These are phyloP conservation scores for Xylota segnis DNA, from an alignment of 2,888 invertebrate species.

Conservation along the genomic window DNA sequence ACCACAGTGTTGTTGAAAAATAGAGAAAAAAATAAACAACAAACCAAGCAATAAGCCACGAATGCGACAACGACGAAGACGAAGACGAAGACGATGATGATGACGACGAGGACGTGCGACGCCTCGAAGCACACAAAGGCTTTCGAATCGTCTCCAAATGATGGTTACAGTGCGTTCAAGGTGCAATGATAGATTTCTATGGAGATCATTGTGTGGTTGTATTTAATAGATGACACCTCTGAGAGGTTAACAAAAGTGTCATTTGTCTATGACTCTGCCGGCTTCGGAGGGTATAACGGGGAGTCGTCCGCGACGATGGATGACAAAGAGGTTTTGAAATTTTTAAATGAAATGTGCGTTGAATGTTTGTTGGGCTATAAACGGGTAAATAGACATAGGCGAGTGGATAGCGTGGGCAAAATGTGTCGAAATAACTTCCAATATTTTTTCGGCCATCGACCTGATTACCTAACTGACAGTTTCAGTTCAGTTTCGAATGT, in stretches of 20 bases:
- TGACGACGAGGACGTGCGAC: conserved; percentile 36
- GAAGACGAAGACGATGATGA: conserved; percentile 28
- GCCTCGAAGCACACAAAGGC: conserved; percentile 51
- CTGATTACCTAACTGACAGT: background rate
- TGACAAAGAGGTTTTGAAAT: conserved; percentile 21
- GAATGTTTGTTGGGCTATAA: conserved; percentile 12
- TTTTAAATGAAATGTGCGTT: conserved; percentile 1
- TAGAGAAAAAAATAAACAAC: conserved; percentile 3
- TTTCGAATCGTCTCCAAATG: conserved; percentile 35
- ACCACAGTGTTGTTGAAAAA: conserved; percentile 35
- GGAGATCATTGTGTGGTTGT: conserved; percentile 50
- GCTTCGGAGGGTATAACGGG: background rate
- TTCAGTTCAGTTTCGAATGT: background rate
- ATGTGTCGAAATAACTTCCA: background rate
- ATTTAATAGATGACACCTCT: conserved; percentile 64
- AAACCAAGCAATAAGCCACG: conserved; percentile 50
- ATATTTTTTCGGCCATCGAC: conserved; percentile 17
- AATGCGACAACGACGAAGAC: conserved; percentile 1
- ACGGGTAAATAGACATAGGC: background rate
- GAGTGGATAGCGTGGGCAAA: background rate
- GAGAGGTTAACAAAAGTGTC: conserved; percentile 63
- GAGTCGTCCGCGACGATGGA: background rate
- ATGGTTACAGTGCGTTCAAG: conserved; percentile 61
- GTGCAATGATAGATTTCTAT: conserved; percentile 66
- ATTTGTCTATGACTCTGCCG: conserved; percentile 56